Evolutionary conservation across 37 sponge, comb jelly and placozoan genomes (phyloP).

Genomic region (Geodia barretti): DNA sequence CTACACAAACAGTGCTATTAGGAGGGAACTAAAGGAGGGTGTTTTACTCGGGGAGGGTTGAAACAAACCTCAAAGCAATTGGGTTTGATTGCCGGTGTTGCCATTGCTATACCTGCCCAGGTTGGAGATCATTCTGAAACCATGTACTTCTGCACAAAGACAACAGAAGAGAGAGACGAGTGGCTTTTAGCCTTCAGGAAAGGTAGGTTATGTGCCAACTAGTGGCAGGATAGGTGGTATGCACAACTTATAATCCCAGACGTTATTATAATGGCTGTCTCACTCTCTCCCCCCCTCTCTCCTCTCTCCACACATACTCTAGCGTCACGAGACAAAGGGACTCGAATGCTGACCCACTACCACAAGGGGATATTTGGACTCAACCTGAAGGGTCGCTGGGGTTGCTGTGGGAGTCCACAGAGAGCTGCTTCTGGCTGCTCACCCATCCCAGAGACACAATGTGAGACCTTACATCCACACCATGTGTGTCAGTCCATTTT

Average conservation of each 20-base stretch:
- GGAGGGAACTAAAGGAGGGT: no score
- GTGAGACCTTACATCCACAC: neutral
- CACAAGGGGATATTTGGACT: conserved; percentile 70
- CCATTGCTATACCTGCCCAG: no score
- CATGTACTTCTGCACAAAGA: conserved; percentile 60
- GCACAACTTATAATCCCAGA: no score
- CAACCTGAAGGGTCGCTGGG: conserved; percentile 67
- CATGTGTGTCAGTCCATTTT: no score
- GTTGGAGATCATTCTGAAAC: conserved; percentile 73
- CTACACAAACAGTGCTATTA: no score
- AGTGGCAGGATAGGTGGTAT: neutral
- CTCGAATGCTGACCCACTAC: conserved; percentile 42
- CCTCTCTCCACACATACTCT: neutral
- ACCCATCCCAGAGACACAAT: neutral
- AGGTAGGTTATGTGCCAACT: no score
- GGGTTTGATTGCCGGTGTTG: no score
- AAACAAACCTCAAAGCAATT: no score
- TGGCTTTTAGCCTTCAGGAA: conserved; percentile 66
- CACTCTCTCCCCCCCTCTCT: no score
- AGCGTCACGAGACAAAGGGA: conserved; percentile 38
- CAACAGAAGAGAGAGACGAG: conserved; percentile 33
- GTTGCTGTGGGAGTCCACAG: conserved; percentile 61
- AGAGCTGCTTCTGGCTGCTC: conserved; percentile 54
- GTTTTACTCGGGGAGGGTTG: no score
- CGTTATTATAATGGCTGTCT: no score